A percentile compares a stretch with the other conserved stretches of the same genome.
phyloP scores from a whole-genome alignment of 2,888 invertebrate species.

The Melanargia galathea region DNA sequence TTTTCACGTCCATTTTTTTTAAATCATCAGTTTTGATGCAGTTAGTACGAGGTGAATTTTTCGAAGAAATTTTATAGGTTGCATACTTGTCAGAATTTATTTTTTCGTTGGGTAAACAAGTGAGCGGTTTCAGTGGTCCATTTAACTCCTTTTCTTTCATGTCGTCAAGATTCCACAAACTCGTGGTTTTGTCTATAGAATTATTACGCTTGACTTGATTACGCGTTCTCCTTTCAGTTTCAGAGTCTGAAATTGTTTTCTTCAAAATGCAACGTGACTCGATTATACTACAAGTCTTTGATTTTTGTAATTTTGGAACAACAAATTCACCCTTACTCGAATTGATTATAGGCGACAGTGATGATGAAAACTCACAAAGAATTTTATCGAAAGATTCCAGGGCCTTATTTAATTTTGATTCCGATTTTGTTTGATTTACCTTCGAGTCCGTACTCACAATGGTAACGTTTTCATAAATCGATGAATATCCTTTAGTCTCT shows the following conservation, averaged over 20 bases:
- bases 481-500: constrained; percentile 73
- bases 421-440: constrained; percentile 47
- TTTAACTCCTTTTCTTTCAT: constrained; percentile 79
- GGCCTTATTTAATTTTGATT: constrained; percentile 72
- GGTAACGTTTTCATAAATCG: constrained; percentile 77
- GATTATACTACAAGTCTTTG: constrained; percentile 87
- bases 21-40: constrained; percentile 73
- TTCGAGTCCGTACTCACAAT: constrained; percentile 58
- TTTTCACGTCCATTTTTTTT: constrained; percentile 79
- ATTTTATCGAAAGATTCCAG: constrained; percentile 79
- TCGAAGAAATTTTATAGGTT: constrained; percentile 77
- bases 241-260: constrained; percentile 78
- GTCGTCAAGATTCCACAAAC: constrained; percentile 82
- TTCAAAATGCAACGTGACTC: constrained; percentile 86
- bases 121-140: constrained; percentile 68
- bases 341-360: constrained; percentile 56
- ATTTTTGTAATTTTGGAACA: constrained; percentile 85
- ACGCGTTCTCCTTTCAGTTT: constrained; percentile 59
- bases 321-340: constrained; percentile 55
- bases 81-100: constrained; percentile 77
- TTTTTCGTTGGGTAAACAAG: constrained; percentile 61
- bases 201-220: constrained; percentile 72
- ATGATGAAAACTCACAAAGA: constrained; percentile 68
- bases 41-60: constrained; percentile 64
- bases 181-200: constrained; percentile 80